Conservation (phyloP, 2,113 vertebrate genomes). For the Scalopus aquaticus region DNA sequence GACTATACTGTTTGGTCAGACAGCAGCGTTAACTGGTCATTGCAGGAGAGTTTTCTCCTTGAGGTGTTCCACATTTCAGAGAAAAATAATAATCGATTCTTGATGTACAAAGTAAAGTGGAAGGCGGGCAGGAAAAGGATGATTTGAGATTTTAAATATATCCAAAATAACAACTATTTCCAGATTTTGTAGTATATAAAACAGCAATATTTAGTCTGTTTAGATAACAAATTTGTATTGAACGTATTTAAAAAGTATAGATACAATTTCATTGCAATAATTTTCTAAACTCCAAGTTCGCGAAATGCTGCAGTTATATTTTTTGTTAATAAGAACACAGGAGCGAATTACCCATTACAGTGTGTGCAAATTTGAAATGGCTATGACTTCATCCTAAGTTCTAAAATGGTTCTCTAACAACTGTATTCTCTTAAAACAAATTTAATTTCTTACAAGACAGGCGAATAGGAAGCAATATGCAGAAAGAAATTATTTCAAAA, state of each 20-base stretch:
- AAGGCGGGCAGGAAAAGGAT: not conserved
- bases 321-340: constrained; percentile 38
- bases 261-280: constrained; percentile 32
- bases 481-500: constrained; percentile 35
- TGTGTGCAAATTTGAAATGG: not conserved
- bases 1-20: not conserved
- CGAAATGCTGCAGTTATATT: not conserved
- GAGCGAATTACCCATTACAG: not conserved
- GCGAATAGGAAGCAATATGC: not conserved
- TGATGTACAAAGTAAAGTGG: constrained; percentile 1
- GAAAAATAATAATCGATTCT: constrained; percentile 12
- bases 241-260: constrained; percentile 17
- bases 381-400: constrained; percentile 34
- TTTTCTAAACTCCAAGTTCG: not conserved
- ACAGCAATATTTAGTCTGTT: constrained; percentile 5
- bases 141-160: constrained; percentile 30
- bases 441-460: constrained; percentile 26
- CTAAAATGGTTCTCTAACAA: constrained; percentile 20
- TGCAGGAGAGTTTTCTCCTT: not conserved
- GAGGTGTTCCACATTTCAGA: constrained; percentile 29
- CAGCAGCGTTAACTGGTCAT: not conserved
- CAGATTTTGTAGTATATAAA: not conserved
- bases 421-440: constrained; percentile 11
- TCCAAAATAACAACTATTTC: not conserved
- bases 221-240: constrained; percentile 24